Percentiles rank a stretch among this genome's conserved stretches.
Evolutionary conservation across 1,140 invertebrate genomes (phyloP).

Genomic region (Polyergus mexicanus): DNA sequence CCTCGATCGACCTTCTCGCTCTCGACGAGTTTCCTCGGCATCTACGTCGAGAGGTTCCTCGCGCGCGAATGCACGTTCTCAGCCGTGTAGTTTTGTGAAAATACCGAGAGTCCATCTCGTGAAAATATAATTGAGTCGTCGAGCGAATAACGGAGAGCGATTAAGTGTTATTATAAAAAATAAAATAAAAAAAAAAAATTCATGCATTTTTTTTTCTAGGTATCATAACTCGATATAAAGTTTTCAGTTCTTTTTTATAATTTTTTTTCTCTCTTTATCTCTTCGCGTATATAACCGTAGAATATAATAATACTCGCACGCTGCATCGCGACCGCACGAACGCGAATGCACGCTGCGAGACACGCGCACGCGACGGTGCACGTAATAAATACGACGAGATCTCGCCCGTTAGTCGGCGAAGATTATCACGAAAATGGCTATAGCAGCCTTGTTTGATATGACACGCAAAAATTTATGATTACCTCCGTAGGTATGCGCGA

Average conservation of each 20-base stretch:
- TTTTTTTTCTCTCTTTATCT: not conserved
- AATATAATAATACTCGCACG: conserved; percentile 27
- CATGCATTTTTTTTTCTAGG: too few species aligned
- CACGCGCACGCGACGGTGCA: conserved; percentile 27
- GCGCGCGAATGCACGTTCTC: conserved; percentile 23
- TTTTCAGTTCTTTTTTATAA: not conserved
- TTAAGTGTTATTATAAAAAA: not conserved
- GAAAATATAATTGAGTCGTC: conserved; percentile 7
- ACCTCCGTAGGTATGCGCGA: conserved; percentile 66
- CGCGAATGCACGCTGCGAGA: conserved; percentile 21
- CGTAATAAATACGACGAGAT: conserved; percentile 36
- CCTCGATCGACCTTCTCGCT: conserved; percentile 59
- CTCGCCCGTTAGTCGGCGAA: conserved; percentile 46
- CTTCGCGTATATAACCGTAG: not conserved
- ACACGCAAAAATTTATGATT: conserved; percentile 75
- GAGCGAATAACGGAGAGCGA: not conserved
- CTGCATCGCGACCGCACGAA: conserved; percentile 2
- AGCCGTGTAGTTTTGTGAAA: not conserved
- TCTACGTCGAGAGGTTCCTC: conserved; percentile 35
- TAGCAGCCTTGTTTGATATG: conserved; percentile 51
- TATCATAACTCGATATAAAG: not conserved
- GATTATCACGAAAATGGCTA: conserved; percentile 72
- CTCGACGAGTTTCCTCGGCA: conserved; percentile 3
- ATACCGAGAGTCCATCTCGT: conserved; percentile 6
- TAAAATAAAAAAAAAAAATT: not conserved